Evolutionary conservation across 2,797 vertebrate genomes (phyloP), one percentile per base, ranked within the genome.

Genomic region (Microctenopoma stevenorrisi): DNA sequence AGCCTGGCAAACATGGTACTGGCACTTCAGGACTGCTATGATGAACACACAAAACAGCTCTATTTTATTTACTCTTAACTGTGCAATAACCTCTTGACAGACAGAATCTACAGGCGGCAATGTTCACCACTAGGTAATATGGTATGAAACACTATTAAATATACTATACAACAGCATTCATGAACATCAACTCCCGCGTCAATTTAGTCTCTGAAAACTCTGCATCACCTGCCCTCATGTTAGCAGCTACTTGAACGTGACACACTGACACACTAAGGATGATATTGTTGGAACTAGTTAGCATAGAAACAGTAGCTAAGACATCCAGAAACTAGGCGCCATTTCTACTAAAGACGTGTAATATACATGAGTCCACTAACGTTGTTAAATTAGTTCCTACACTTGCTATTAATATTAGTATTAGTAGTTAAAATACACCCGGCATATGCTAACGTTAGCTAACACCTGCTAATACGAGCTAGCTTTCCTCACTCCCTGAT

Each of bases 1-100:
- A 94, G 75, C 64, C 89, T 88, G 66, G 88, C 74, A 79, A 93
- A 91, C 92, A 94, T 93, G 81, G 68, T 78, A 56, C 53, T 18
- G 51, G 58, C 10, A 64, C 61, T 68, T 78, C 33, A 54, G 60
- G 42, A 76, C 18, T 77, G 56, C 78, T 81, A 58, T 28, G 37
- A 60, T 18, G 11, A 33, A 53, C 18, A 79, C 42, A 85, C 5
- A 77, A 44, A 85, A 6, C 50, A 60, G 37, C 46, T 16, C 12
- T 61, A 68, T 51, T 68, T 78, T 28, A 86, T 68, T 78, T 28
- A 86, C n/a, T 55, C 40, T 0, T n/a, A 54, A 68, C 67, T 60
- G 53, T 59, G 35, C 49, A 68, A 82, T 64, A 64, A 67, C 22
- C 49, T 76, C 58, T 42, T n/a, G 52, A 57, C 0, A 26, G 11